Evolutionary conservation across 1,140 invertebrate genomes (phyloP).

Genomic region (Drosophila obscura): DNA sequence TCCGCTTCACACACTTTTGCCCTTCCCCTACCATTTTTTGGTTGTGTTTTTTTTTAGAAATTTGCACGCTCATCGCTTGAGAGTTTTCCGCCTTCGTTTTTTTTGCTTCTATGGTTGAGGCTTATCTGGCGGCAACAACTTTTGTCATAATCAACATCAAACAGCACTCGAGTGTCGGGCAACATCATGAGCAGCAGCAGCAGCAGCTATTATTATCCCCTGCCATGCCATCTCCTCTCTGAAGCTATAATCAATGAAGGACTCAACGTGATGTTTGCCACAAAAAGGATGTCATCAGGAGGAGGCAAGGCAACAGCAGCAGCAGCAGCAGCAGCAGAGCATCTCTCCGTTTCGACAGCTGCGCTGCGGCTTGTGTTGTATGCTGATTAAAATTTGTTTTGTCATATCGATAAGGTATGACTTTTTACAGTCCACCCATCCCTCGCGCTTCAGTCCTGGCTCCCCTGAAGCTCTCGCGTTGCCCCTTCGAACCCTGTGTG

Average conservation of each 20-base stretch:
- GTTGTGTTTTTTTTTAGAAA: constrained; percentile 48
- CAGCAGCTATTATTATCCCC: constrained; percentile 71
- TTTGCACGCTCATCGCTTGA: constrained; percentile 72
- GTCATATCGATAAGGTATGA: constrained; percentile 73
- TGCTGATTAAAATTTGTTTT: constrained; percentile 79
- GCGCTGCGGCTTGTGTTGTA: constrained; percentile 49
- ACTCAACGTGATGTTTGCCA: constrained; percentile 69
- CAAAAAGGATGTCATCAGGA: constrained; percentile 70
- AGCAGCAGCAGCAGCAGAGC: background rate
- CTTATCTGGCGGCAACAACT: constrained; percentile 75
- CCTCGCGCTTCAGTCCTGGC: background rate
- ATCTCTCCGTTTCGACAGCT: constrained; percentile 2
- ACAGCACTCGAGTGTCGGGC: constrained; percentile 52
- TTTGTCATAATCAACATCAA: constrained; percentile 78
- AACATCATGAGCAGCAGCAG: constrained; percentile 61
- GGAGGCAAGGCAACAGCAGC: background rate
- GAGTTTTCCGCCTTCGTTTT: constrained; percentile 45
- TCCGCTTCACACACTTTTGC: too few species aligned
- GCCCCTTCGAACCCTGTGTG: background rate
- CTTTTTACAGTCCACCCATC: constrained; percentile 54
- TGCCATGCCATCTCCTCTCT: background rate
- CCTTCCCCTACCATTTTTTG: constrained; percentile 13
- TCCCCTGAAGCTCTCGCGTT: too few species aligned
- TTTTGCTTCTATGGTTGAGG: constrained; percentile 23
- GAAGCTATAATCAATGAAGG: constrained; percentile 65